Evolutionary conservation across 2,113 vertebrate species (phyloP).

Genomic region (Prietella phreatophila): DNA sequence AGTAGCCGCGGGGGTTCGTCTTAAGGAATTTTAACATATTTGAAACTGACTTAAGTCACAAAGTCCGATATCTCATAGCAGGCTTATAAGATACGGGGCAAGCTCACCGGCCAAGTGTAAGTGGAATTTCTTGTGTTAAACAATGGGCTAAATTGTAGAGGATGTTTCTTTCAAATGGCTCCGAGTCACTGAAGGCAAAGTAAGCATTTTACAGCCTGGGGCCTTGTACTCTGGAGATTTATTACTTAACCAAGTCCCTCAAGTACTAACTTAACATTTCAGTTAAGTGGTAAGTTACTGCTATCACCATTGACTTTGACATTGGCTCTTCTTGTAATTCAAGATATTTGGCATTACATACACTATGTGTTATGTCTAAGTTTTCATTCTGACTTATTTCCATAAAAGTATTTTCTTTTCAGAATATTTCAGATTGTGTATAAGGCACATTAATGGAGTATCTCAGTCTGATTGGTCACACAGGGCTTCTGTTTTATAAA

Average conservation of each 20-base stretch:
- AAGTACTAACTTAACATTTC: not conserved
- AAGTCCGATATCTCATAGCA: conserved; percentile 4
- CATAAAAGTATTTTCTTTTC: not conserved
- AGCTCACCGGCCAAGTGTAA: conserved; percentile 41
- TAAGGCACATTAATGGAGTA: not conserved
- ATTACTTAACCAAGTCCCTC: not conserved
- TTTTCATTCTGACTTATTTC: not conserved
- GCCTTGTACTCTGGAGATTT: not conserved
- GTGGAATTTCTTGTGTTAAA: conserved; percentile 26
- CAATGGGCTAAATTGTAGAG: conserved; percentile 25
- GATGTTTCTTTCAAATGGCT: conserved; percentile 11
- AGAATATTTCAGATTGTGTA: not conserved
- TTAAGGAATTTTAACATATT: not conserved
- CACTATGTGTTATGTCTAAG: not conserved
- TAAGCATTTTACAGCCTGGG: not conserved
- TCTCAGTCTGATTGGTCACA: not conserved
- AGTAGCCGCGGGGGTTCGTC: not conserved
- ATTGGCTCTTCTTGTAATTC: not conserved
- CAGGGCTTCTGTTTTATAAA: not conserved
- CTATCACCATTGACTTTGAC: not conserved
- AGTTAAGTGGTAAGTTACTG: not conserved
- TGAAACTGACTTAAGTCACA: not conserved
- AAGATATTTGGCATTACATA: not conserved
- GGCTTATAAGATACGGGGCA: not conserved
- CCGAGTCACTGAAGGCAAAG: not conserved